Evolutionary conservation across 1,140 invertebrate species (phyloP).

Genomic region (Tigriopus japonicus): DNA sequence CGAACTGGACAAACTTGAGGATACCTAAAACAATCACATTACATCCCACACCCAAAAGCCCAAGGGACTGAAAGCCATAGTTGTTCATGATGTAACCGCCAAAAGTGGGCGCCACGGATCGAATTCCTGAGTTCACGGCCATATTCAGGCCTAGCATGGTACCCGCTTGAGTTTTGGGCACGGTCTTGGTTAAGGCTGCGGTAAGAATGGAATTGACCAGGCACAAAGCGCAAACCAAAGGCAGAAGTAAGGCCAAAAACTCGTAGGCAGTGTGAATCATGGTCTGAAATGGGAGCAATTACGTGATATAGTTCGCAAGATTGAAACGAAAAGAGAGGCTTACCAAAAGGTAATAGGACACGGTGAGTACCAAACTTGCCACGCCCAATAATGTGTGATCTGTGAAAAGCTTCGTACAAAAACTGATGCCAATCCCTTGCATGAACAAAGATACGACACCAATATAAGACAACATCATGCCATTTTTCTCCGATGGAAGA

Average conservation of each 20-base stretch:
- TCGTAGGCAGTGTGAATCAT: background rate
- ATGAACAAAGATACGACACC: conserved; percentile 5
- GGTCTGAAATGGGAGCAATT: conserved; percentile 4
- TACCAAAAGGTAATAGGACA: conserved; percentile 9
- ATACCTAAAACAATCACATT: background rate
- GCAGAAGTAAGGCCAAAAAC: background rate
- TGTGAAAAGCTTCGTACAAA: background rate
- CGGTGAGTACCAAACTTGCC: background rate
- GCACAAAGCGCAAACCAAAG: background rate
- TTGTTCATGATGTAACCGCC: background rate
- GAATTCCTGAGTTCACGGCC: conserved; percentile 7
- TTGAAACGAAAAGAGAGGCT: background rate
- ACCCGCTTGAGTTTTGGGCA: background rate
- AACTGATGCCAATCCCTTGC: conserved; percentile 9
- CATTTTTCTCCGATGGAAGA: conserved; percentile 1
- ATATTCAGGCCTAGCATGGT: conserved; percentile 10
- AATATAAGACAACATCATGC: conserved; percentile 6
- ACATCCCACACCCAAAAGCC: background rate
- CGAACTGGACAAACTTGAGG: too few species aligned
- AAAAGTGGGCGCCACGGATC: conserved; percentile 9
- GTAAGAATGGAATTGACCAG: conserved; percentile 9
- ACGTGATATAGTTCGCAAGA: background rate
- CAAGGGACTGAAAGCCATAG: conserved; percentile 7
- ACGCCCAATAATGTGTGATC: background rate
- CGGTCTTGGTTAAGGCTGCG: conserved; percentile 1